Evolutionary conservation across 2,113 vertebrate genomes (phyloP), one percentile per base, ranked within the genome.

Genomic region (Cavia porcellus): DNA sequence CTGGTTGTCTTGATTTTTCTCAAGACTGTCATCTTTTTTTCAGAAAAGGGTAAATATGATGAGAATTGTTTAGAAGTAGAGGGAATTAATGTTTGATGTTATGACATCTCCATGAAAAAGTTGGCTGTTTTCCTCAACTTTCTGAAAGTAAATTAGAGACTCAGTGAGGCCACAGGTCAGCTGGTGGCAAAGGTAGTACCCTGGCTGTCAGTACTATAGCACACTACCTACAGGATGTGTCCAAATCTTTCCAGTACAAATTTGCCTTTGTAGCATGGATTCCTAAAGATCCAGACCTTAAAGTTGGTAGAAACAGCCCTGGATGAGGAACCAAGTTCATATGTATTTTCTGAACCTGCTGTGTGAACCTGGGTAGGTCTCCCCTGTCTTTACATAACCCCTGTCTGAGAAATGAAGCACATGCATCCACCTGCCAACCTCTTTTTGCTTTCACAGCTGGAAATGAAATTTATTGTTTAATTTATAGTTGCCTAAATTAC

Each of bases 401-500:
- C 7, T 15, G 19, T 47, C 4, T n/a, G 38, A 42, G 42, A 68
- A 82, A 79, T 5, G 38, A 50, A 77, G 30, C 59, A 14, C 13
- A 61, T 2, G 5, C 25, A n/a, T 7, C 35, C 14, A 38, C 22
- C 35, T 74, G 38, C n/a, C 14, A 24, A 72, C 19, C 19, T 52
- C 25, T 45, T 82, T 19, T 72, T 38, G 9, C 7, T 92, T 70
- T 85, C 12, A 57, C 42, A 28, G 62, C 28, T 81, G 50, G 64
- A 81, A 86, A 75, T 57, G 19, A 4, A 32, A 25, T 83, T 95
- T 14, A 83, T 35, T 84, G 62, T 82, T 70, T 66, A 77, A 89
- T 77, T n/a, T 94, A 66, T 30, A 24, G 20, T 85, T 88, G 88
- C 47, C 72, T 68, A 84, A 88, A 66, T 89, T 35, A 30, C 52